Conservation (phyloP, 2,113 vertebrate genomes). For the Sorex fumeus region DNA sequence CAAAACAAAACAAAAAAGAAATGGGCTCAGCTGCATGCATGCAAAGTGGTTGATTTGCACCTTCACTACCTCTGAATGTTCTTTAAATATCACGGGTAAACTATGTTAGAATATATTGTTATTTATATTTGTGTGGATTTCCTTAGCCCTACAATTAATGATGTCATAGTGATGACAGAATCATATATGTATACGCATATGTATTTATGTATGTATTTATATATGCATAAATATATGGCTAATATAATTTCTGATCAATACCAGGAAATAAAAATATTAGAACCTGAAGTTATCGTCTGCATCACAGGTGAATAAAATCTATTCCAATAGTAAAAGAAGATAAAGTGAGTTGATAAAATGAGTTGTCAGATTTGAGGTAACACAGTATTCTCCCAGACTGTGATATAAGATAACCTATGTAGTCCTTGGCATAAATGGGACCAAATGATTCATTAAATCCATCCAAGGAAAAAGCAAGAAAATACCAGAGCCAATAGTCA, state of each 20-base stretch:
- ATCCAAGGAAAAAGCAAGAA: not conserved
- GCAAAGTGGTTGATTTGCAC: too few relatives aligned
- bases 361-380: not conserved
- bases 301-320: not conserved
- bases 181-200: too few relatives aligned
- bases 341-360: not conserved
- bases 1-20: too few relatives aligned
- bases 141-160: too few relatives aligned
- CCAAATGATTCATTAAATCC: not conserved
- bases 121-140: too few relatives aligned
- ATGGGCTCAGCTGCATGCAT: too few relatives aligned
- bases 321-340: conserved; percentile 30
- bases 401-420: not conserved
- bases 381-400: not conserved
- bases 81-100: not conserved
- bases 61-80: too few relatives aligned
- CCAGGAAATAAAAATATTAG: not conserved
- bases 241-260: not conserved
- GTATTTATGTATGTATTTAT: not conserved
- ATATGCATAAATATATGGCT: not conserved
- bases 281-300: not conserved
- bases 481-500: not conserved
- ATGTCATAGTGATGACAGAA: too few relatives aligned
- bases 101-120: not conserved
- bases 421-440: not conserved